These are phyloP conservation scores for Eueremaeus valkanovi DNA, from an alignment of 2,888 invertebrate species.

Conservation along the genomic window DNA sequence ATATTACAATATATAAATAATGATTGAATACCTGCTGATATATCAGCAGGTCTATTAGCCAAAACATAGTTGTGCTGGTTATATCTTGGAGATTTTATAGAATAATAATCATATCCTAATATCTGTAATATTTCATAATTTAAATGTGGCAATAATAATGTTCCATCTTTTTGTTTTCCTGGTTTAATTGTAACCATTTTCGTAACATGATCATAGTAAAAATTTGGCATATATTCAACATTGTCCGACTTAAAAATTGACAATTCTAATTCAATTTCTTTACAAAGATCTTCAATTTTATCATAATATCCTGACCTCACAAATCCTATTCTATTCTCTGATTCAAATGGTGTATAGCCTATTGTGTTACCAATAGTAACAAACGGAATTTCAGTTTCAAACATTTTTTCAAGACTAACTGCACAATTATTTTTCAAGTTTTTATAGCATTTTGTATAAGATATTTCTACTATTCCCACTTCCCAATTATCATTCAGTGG, in stretches of 20 bases:
- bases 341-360: no score
- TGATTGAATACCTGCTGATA: background rate
- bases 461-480: background rate
- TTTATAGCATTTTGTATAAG: background rate
- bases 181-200: background rate
- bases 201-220: background rate
- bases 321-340: no score
- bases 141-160: background rate
- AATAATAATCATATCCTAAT: background rate
- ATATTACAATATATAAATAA: constrained; percentile 27
- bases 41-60: background rate
- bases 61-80: background rate
- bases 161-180: background rate
- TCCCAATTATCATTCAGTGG: background rate
- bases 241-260: background rate
- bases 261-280: background rate
- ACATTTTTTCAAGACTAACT: no score
- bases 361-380: no score
- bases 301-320: background rate
- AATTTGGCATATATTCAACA: background rate
- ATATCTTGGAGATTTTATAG: background rate
- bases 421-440: background rate
- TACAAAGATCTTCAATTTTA: background rate
- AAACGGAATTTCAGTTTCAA: no score
- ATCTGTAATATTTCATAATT: background rate